phyloP scores from a whole-genome alignment of 2,888 invertebrate genomes.

The Polydrusus tereticollis region DNA sequence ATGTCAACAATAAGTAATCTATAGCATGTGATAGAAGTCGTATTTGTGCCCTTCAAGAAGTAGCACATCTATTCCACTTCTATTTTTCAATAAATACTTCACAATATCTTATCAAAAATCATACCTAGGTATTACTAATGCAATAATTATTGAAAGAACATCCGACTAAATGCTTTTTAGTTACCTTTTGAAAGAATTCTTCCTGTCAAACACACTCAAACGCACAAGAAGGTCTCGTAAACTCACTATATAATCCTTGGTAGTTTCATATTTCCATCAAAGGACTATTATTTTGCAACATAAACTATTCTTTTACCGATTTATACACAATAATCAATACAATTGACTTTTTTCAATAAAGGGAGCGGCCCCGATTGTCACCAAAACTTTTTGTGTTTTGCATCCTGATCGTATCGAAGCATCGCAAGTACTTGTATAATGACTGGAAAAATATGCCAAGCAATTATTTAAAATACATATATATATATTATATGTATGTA shows the following conservation, averaged over 20 bases:
- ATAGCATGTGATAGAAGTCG: not conserved
- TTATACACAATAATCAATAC: conserved; percentile 8
- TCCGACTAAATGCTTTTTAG: not conserved
- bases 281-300: not conserved
- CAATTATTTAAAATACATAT: conserved; percentile 13
- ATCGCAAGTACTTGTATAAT: not conserved
- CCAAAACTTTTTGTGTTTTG: conserved; percentile 21
- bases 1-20: not conserved
- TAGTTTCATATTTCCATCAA: not conserved
- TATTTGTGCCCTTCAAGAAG: not conserved
- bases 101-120: conserved; percentile 22
- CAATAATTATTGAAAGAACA: too few species aligned
- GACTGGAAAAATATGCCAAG: conserved; percentile 6
- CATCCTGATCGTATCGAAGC: not conserved
- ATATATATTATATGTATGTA: too few species aligned
- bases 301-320: conserved; percentile 14
- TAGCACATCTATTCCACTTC: not conserved
- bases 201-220: not conserved
- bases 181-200: not conserved
- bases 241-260: not conserved
- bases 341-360: conserved; percentile 20
- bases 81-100: conserved; percentile 20
- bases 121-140: too few species aligned
- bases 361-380: conserved; percentile 43
- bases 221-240: not conserved